Base-by-base conservation (phyloP, 23 tunicate species). In the Halocynthia roretzi region DNA sequence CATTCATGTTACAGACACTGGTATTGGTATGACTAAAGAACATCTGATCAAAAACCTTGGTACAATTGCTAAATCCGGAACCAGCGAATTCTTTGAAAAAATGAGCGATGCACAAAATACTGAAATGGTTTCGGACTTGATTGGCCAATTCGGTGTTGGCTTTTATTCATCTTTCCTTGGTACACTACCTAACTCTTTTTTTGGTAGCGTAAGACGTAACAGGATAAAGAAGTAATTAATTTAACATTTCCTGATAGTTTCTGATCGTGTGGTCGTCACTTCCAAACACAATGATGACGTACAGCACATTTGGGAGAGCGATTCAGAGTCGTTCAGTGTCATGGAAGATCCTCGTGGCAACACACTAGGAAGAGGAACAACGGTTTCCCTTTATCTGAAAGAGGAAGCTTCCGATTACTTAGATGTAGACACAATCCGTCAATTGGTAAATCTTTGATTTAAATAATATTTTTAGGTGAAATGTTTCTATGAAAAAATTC, bases 101-200 rank as follows among this genome's bases (percentile, higher is more conserved):
- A 89, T 96, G 96, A 80, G 93, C 21, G 83, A 75, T 48, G 96
- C 87, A 6, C 80, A 86, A 51, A 75, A 89, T 6, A 94, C 88
- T 62, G 94, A 94, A 0, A 86, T 96, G 52, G 99, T 88, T 5
- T 96, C 96, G 51, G 96, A 89, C 86, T 71, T 96, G 53, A 96
- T 96, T 85, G 99, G 99, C 81, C 99, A 96, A 78, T 96, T 96
- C 80, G 99, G 99, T 86, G 99, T 96, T 70, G 99, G 99, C 18
- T 96, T 96, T 75, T 96, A 96, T 78, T 96, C 99, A 49, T 78
- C 96, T 7, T 96, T 89, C 86, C 76, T 96, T 62, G 85, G 93
- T 81, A 68, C 44, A 31, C 1, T 31, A 60, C 17, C 64, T 60
- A 0, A 60, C 64, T 60, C 2, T 60, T 15, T n/a, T 1, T 60